Evolutionary conservation across 2,797 vertebrate genomes (phyloP), one percentile per base, ranked within the genome.

Genomic region (Nothura maculosa): DNA sequence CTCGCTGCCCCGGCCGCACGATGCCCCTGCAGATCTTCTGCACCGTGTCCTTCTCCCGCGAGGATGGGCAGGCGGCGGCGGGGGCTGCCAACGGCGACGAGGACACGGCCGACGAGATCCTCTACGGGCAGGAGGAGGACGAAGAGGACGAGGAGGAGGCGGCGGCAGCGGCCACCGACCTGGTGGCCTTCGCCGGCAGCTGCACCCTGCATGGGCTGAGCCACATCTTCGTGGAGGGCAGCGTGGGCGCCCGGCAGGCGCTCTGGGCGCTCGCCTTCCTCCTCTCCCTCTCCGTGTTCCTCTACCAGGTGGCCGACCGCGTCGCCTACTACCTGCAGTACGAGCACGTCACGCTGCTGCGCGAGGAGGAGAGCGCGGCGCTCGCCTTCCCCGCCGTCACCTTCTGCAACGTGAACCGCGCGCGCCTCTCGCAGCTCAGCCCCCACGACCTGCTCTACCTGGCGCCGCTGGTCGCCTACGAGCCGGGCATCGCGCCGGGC

Each of bases 21-120:
- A 99, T 99, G 99, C 99, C 99, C 7, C 97, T 99, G 95, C 98
- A 99, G 94, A 99, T 99, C 93, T 99, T 99, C 96, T 99, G 99
- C 97, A 99, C 99, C 87, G 97, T 99, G 97, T 99, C 99, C 48
- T 99, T 99, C 85, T 98, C 99, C 12, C 98, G 97, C 2, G 98
- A 99, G 10, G 96, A 97, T 48, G 87, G 45, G 40, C 90, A 70
- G 20, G 57, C 50, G 62, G 98, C 99, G 8, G 90, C 97, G 24
- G 10, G 62, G 34, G 32, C 48, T 69, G 4, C 76, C 25, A 27
- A 28, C 20, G 48, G 24, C 54, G 79, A 30, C n/a, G 96, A 95
- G 52, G 93, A 83, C 1, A 64, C 69, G 80, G 83, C 67, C 1
- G 78, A 94, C 0, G 67, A 89, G 32, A 91, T 94, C 64, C 72